Base-by-base conservation (phyloP, 92 coral and sea anemone species). In the Anthopleura xanthogrammica region DNA sequence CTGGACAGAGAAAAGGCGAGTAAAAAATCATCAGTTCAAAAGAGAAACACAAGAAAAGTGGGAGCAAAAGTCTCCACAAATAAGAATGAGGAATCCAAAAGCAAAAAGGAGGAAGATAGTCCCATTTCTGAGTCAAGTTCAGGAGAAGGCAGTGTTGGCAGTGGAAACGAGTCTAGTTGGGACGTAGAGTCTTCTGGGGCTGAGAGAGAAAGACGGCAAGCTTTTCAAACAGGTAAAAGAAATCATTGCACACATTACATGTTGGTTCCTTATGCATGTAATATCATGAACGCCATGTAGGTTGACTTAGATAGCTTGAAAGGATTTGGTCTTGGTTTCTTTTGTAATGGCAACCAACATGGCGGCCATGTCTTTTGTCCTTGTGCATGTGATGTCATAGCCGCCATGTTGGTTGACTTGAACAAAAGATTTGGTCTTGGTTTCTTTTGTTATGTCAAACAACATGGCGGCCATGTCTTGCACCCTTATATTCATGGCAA, bases 161-260 rank as follows among this genome's bases (percentile, higher is more conserved):
- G 19, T 36, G 76, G n/a, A 41, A 72, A 80, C 13, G 83, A 80
- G 57, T 16, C 83, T 42, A 81, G 84, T 12, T 80, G 86, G 22
- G 79, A 76, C 36, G 11, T 20, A 43, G 79, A 76, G 11, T n/a
- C 60, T 5, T 76, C 79, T 43, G 79, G 79, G 17, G 86, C 86
- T 36, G 86, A 83, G 23, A 56, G 86, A 83, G 86, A 83, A 46
- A 56, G 86, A 24, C 86, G 86, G n/a, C 86, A 83, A 60, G 80
- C 86, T 39, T 83, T 58, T 22, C 55, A 68, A 14, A 56, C 79
- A 83, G 86, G 86, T 83, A 82, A 83, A 62, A 12, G 29, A 11
- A 77, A 24, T 1, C 22, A 77, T 20, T 68, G 16, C 74, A 13
- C 13, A 12, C 43, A 20, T 22, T 29, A 5, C 50, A 46, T 22